A percentile compares a stretch with the other conserved stretches of the same genome.
Evolutionary conservation across 2,797 vertebrate species (phyloP).

Genomic region (Chaenodraco wilsoni): DNA sequence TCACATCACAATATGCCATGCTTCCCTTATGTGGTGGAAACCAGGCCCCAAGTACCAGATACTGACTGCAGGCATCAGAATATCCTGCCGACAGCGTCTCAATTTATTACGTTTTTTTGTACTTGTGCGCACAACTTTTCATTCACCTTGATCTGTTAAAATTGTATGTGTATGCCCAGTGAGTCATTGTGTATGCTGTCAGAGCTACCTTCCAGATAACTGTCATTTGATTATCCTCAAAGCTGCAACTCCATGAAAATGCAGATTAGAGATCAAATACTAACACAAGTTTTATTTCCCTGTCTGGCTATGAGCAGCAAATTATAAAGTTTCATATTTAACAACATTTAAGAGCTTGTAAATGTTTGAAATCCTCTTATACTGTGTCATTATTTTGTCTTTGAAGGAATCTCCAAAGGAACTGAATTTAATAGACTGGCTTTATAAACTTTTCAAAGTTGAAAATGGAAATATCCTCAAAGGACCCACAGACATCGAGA

Average conservation of each 20-base stretch:
- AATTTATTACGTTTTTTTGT: neutral
- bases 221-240: constrained; percentile 16
- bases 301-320: neutral
- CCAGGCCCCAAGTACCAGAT: neutral
- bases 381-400: neutral
- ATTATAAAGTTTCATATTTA: neutral
- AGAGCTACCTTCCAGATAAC: constrained; percentile 5
- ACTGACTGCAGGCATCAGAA: neutral
- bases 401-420: constrained; percentile 44
- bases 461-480: constrained; percentile 20
- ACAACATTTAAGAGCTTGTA: neutral
- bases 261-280: constrained; percentile 11
- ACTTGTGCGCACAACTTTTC: constrained; percentile 10
- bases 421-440: constrained; percentile 18
- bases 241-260: constrained; percentile 22
- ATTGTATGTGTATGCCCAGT: constrained; percentile 4
- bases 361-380: neutral
- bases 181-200: constrained; percentile 16
- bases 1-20: neutral
- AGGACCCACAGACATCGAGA: neutral
- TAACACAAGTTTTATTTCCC: neutral
- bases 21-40: neutral
- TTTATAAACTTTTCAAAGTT: constrained; percentile 44
- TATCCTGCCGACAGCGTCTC: neutral
- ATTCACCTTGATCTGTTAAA: constrained; percentile 12